Conservation (phyloP, 2,888 invertebrate species). For the Macropis europaea region DNA sequence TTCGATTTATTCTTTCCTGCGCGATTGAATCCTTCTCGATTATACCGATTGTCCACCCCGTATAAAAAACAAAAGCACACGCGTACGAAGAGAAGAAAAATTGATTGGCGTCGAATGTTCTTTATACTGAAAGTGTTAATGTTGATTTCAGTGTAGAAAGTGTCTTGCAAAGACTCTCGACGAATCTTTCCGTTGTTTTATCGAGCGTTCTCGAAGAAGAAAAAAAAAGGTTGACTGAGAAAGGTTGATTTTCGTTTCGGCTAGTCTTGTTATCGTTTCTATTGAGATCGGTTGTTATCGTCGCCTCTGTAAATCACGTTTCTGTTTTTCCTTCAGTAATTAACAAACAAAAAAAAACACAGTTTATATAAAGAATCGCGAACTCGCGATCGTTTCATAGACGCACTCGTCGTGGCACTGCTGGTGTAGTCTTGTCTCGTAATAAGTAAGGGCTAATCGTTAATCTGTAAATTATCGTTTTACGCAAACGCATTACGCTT, state of each 20-base stretch:
- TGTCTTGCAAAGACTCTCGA: conserved; percentile 6
- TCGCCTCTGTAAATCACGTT: conserved; percentile 6
- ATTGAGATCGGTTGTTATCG: conserved; percentile 36
- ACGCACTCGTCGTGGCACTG: conserved; percentile 19
- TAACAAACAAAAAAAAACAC: background rate
- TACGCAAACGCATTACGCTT: conserved; percentile 72
- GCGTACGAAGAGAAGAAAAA: background rate
- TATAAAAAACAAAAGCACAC: too few relatives aligned
- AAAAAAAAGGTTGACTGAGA: background rate
- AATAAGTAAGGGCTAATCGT: conserved; percentile 52
- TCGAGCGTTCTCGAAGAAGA: conserved; percentile 17
- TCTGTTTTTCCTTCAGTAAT: conserved; percentile 7
- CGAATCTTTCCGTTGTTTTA: conserved; percentile 41
- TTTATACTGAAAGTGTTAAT: conserved; percentile 49
- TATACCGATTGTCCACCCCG: too few relatives aligned
- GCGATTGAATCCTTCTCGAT: too few relatives aligned
- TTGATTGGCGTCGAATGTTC: conserved; percentile 23
- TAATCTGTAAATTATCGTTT: conserved; percentile 63
- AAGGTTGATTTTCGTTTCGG: conserved; percentile 38
- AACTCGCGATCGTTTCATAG: conserved; percentile 19
- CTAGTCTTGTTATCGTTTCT: conserved; percentile 48
- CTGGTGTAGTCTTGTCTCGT: conserved; percentile 21
- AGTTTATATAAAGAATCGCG: conserved; percentile 15
- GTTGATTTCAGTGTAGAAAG: conserved; percentile 46
- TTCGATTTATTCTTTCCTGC: too few relatives aligned